A percentile compares a stretch with the other conserved stretches of the same genome.
Evolutionary conservation across 2,113 vertebrate genomes (phyloP).

Genomic region (Hipposideros armiger): DNA sequence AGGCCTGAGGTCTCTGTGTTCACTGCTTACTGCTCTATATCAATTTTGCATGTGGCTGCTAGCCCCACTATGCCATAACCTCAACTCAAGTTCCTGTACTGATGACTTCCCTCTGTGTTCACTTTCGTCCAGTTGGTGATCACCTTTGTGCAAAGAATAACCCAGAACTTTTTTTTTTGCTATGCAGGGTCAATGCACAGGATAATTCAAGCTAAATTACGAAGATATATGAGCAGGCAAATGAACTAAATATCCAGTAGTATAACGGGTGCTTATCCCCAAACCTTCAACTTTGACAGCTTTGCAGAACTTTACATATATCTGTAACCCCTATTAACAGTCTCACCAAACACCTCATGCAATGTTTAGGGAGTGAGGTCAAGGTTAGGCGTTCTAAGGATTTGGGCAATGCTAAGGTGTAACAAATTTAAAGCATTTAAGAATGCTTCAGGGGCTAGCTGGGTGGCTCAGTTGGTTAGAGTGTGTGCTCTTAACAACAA

Average conservation of each 20-base stretch:
- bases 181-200: not conserved
- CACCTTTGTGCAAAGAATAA: not conserved
- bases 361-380: not conserved
- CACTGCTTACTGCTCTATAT: not conserved
- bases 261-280: slow-evolving; percentile 18
- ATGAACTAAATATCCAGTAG: not conserved
- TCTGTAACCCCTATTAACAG: not conserved
- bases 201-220: slow-evolving; percentile 35
- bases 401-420: not conserved
- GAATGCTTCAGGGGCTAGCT: not conserved
- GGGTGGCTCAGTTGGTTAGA: too few relatives aligned
- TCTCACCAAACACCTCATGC: not conserved
- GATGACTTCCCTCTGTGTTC: not conserved
- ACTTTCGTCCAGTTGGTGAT: not conserved
- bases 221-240: not conserved
- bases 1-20: not conserved
- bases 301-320: not conserved
- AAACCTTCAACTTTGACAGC: not conserved
- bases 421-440: not conserved
- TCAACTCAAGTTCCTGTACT: not conserved
- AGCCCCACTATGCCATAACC: not conserved
- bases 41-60: slow-evolving; percentile 1
- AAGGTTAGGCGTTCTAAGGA: slow-evolving; percentile 44
- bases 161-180: not conserved
- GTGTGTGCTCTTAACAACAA: too few relatives aligned